Base-by-base conservation (phyloP, 1,140 invertebrate genomes). In the Steinernema feltiae region DNA sequence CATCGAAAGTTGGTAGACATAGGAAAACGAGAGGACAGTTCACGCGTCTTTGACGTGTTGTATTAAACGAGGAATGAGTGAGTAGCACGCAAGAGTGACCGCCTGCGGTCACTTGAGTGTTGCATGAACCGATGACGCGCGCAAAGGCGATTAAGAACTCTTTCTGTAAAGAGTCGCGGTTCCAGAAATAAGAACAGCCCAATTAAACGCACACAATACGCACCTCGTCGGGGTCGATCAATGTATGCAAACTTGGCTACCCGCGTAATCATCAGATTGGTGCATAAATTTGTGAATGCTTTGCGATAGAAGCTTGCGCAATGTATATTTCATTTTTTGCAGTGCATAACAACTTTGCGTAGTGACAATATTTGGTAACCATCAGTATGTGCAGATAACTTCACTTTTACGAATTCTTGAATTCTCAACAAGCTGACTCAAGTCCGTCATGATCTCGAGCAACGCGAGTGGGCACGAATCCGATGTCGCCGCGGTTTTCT, bases 401-500 rank as follows among this genome's bases (percentile, higher is more conserved):
- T n/a, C n/a, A n/a, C n/a, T n/a, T n/a, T n/a, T n/a, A n/a, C n/a
- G n/a, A n/a, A n/a, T n/a, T n/a, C n/a, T n/a, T n/a, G n/a, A n/a
- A 7, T 41, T 18, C 18, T 63, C 74, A 79, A 32, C 78, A 79
- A 31, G 77, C 77, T 1, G 77, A 32, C 17, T 78, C 63, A 21
- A 70, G 69, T n/a, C 76, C 78, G 41, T 74, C 48, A n/a, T 72
- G 24, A 71, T 79, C 76, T 41, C 73, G n/a, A n/a, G 78, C 48
- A 7, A 79, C 21, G 21, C 78, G 75, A 48, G 77, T 78, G 7
- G 78, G 78, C 17, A 79, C 30, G 53, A 79, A 79, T 0, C 78
- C 78, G 35, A 79, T 70, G 71, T 79, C 78, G 48, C 78, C 78
- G 71, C 74, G 73, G 35, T 79, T 78, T 15, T 73, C 72, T 18